These are phyloP conservation scores for Acropora tenuis DNA, from an alignment of 64 coral and sea anemone species.

Conservation along the genomic window DNA sequence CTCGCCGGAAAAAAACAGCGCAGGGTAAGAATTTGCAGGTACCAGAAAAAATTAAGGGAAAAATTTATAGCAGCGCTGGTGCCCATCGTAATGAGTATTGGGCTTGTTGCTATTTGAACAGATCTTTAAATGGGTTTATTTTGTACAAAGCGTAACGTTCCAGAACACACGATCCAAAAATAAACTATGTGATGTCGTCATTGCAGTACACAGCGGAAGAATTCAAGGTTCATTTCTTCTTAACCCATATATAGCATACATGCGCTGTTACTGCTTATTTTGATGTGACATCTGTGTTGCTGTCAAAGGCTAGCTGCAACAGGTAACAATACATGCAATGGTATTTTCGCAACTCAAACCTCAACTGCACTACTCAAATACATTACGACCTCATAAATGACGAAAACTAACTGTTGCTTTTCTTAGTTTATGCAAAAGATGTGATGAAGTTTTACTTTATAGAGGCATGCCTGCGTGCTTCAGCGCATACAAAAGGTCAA, in stretches of 20 bases:
- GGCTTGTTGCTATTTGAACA: background rate
- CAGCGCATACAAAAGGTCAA: conserved; percentile 7
- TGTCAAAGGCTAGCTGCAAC: background rate
- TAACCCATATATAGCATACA: background rate
- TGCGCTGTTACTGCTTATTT: background rate
- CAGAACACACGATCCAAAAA: conserved; percentile 36
- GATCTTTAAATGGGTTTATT: background rate
- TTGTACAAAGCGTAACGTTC: background rate
- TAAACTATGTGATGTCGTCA: conserved; percentile 20
- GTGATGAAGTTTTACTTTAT: background rate
- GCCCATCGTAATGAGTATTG: too few relatives aligned
- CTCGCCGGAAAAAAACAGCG: background rate
- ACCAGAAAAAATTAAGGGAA: background rate
- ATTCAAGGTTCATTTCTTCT: conserved; percentile 3
- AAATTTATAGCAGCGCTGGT: background rate
- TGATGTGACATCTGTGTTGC: conserved; percentile 6
- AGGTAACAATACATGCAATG: background rate
- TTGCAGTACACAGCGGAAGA: conserved; percentile 37
- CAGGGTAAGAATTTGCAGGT: background rate
- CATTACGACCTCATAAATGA: background rate
- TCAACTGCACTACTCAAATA: background rate
- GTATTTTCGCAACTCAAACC: background rate
- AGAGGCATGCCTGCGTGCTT: conserved; percentile 25
- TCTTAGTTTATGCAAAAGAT: conserved; percentile 7
- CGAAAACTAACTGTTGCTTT: background rate